phyloP scores from a whole-genome alignment of 2,888 invertebrate species.

The Drosophila hawaiiensis region DNA sequence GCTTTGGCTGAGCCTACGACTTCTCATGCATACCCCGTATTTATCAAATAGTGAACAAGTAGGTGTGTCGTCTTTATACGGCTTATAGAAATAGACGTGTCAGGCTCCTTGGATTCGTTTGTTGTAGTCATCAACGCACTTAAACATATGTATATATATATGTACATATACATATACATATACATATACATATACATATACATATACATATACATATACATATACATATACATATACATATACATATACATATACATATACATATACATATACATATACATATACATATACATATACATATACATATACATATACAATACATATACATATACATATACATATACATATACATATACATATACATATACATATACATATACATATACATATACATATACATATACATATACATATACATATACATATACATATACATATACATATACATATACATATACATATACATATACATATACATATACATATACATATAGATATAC shows the following conservation, averaged over 20 bases:
- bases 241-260: neutral
- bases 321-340: neutral
- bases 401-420: neutral
- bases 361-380: neutral
- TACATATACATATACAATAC: neutral
- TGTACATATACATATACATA: neutral
- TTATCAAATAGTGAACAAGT: slow-evolving; percentile 3
- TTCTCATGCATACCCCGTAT: slow-evolving; percentile 13
- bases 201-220: neutral
- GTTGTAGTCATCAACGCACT: slow-evolving; percentile 25
- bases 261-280: neutral
- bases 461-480: neutral
- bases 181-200: neutral
- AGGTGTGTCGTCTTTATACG: neutral
- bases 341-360: neutral
- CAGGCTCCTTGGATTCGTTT: slow-evolving; percentile 29
- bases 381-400: neutral
- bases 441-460: neutral
- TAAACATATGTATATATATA: neutral
- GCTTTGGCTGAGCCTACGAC: neutral
- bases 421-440: neutral
- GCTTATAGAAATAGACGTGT: slow-evolving; percentile 31
- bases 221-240: neutral
- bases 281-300: neutral
- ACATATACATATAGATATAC: neutral